Percentiles rank a stretch among this genome's conserved stretches.
Conservation (phyloP, 2,888 invertebrate genomes). For the Nephrotoma flavescens region DNA sequence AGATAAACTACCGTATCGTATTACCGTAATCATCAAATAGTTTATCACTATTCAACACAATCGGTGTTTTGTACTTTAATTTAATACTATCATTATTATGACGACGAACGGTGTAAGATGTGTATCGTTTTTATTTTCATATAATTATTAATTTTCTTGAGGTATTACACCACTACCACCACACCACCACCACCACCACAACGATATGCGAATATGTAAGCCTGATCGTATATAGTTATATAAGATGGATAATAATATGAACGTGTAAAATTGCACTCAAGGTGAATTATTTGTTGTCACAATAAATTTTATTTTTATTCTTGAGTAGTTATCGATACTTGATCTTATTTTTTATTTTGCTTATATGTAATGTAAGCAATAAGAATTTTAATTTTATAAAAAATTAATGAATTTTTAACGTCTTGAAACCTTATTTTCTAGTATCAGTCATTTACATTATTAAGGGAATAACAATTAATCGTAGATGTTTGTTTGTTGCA, state of each 20-base stretch:
- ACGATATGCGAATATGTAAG: neutral
- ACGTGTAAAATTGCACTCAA: neutral
- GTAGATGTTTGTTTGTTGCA: too few species aligned
- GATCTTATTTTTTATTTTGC: neutral
- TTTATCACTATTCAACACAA: neutral
- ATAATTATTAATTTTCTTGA: neutral
- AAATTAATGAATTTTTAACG: too few species aligned
- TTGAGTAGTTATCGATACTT: neutral
- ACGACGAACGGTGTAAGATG: neutral
- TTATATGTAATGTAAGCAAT: neutral
- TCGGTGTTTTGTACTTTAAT: neutral
- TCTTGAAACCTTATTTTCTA: too few species aligned
- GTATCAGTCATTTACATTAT: too few species aligned
- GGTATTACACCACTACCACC: neutral
- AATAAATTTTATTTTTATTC: neutral
- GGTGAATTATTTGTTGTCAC: neutral
- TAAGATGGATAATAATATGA: neutral
- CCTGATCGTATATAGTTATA: neutral
- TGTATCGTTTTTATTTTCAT: neutral
- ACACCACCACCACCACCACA: neutral
- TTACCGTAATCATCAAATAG: neutral
- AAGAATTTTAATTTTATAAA: neutral
- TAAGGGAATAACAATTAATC: too few species aligned
- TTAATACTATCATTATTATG: neutral
- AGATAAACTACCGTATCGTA: neutral